Evolutionary conservation across 2,888 invertebrate genomes (phyloP).

Genomic region (Drosophila anceps): DNA sequence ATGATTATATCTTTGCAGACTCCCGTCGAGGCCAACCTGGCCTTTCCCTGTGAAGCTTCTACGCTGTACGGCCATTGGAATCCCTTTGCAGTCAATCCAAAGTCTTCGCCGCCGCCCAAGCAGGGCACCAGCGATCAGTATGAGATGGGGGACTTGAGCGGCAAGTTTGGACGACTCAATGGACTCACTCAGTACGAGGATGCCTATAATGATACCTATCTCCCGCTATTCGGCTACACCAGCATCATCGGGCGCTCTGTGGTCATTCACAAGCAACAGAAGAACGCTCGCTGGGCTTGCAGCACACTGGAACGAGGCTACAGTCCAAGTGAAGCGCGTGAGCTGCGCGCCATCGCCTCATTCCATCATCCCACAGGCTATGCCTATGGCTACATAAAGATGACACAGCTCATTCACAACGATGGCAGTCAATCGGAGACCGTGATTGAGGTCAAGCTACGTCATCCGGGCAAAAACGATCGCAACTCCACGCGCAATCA

Average conservation of each 20-base stretch:
- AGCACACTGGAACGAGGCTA: conserved; percentile 93
- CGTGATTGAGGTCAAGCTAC: conserved; percentile 93
- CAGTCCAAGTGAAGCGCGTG: conserved; percentile 93
- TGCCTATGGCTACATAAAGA: conserved; percentile 93
- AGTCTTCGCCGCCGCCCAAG: conserved; percentile 87
- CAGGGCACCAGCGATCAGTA: conserved; percentile 94
- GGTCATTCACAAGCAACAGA: conserved; percentile 90
- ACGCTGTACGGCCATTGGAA: conserved; percentile 95
- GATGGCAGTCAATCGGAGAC: conserved; percentile 96
- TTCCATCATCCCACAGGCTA: conserved; percentile 94
- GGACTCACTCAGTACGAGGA: conserved; percentile 87
- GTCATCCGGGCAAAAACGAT: conserved; percentile 94
- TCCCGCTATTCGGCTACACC: conserved; percentile 92
- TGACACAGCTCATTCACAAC: conserved; percentile 94
- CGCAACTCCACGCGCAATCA: conserved; percentile 94
- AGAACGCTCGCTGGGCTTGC: conserved; percentile 92
- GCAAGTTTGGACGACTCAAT: conserved; percentile 93
- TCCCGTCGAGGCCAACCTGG: conserved; percentile 92
- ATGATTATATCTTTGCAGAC: conserved; percentile 86
- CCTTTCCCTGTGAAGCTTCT: conserved; percentile 94
- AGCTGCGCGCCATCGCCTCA: conserved; percentile 94
- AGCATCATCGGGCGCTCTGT: conserved; percentile 95
- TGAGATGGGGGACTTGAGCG: conserved; percentile 93
- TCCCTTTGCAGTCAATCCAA: conserved; percentile 90
- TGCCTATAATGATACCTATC: conserved; percentile 91